Evolutionary conservation across 2,888 invertebrate species (phyloP).

Genomic region (Chalcosyrphus nemorum): DNA sequence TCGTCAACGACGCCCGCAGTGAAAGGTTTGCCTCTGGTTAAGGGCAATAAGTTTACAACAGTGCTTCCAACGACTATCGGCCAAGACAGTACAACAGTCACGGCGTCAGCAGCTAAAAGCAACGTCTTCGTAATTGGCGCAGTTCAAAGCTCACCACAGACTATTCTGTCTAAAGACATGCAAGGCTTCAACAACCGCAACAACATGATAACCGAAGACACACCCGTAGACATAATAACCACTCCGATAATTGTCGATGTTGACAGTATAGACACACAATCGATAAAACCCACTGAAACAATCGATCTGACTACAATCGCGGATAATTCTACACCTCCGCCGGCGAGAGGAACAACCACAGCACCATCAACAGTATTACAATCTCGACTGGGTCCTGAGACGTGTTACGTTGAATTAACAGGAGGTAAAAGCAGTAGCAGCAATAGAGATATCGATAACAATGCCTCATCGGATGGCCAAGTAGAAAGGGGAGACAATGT

Average conservation of each 20-base stretch:
- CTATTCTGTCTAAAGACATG: slow-evolving; percentile 41
- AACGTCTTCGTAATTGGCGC: slow-evolving; percentile 74
- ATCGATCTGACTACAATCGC: slow-evolving; percentile 34
- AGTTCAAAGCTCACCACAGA: slow-evolving; percentile 62
- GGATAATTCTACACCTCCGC: slow-evolving; percentile 5
- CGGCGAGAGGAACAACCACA: slow-evolving; percentile 28
- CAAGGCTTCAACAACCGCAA: slow-evolving; percentile 72
- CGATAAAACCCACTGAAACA: slow-evolving; percentile 47
- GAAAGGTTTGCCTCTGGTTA: slow-evolving; percentile 49
- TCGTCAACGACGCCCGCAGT: slow-evolving; percentile 50
- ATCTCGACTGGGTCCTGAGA: slow-evolving; percentile 7
- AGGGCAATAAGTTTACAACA: slow-evolving; percentile 66
- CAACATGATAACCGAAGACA: slow-evolving; percentile 84
- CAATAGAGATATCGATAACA: slow-evolving; percentile 56
- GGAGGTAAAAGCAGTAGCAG: slow-evolving; percentile 49
- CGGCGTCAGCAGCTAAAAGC: slow-evolving; percentile 60
- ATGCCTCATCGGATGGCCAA: not conserved
- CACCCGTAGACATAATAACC: slow-evolving; percentile 83
- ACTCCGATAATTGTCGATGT: slow-evolving; percentile 80
- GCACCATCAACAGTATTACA: slow-evolving; percentile 71
- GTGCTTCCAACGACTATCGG: slow-evolving; percentile 46
- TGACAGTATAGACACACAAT: slow-evolving; percentile 72
- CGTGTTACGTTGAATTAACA: slow-evolving; percentile 42
- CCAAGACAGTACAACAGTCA: slow-evolving; percentile 57
- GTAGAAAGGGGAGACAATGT: slow-evolving; percentile 12